These are phyloP conservation scores for Bhutanitis thaidina DNA, from an alignment of 2,888 invertebrate species.

Conservation along the genomic window DNA sequence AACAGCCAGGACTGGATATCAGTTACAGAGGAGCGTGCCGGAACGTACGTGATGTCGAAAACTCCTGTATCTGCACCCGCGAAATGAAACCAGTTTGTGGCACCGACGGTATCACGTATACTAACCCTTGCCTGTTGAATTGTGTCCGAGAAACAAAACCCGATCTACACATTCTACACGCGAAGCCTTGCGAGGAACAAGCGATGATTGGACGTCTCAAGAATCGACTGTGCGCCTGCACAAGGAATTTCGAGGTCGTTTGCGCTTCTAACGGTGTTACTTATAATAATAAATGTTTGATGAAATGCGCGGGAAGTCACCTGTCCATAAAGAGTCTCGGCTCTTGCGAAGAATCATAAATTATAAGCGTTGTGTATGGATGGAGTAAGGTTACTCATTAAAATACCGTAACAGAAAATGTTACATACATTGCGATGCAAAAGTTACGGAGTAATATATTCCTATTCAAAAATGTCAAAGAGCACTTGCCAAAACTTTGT, in stretches of 20 bases:
- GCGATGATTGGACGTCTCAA: neutral
- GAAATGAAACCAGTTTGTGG: conserved; percentile 80
- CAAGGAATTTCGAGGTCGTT: conserved; percentile 57
- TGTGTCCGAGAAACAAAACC: conserved; percentile 23
- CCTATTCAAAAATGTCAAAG: neutral
- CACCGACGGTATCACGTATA: conserved; percentile 84
- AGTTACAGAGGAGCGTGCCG: conserved; percentile 8
- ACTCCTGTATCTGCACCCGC: neutral
- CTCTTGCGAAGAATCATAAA: conserved; percentile 22
- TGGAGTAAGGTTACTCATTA: neutral
- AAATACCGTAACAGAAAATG: neutral
- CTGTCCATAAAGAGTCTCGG: conserved; percentile 22
- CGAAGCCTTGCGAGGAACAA: conserved; percentile 25
- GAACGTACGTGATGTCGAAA: neutral
- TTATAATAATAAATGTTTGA: conserved; percentile 84
- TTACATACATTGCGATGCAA: neutral
- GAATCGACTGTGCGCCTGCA: conserved; percentile 28
- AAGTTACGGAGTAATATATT: neutral
- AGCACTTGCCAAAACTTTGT: conserved; percentile 13
- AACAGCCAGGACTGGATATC: neutral
- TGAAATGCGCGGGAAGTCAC: conserved; percentile 59
- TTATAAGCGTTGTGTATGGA: neutral
- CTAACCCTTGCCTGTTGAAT: conserved; percentile 55
- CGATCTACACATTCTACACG: conserved; percentile 23
- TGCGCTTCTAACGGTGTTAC: conserved; percentile 85